These are phyloP conservation scores for Sylvilagus bachmani DNA, from an alignment of 2,113 vertebrate genomes.

Conservation along the genomic window DNA sequence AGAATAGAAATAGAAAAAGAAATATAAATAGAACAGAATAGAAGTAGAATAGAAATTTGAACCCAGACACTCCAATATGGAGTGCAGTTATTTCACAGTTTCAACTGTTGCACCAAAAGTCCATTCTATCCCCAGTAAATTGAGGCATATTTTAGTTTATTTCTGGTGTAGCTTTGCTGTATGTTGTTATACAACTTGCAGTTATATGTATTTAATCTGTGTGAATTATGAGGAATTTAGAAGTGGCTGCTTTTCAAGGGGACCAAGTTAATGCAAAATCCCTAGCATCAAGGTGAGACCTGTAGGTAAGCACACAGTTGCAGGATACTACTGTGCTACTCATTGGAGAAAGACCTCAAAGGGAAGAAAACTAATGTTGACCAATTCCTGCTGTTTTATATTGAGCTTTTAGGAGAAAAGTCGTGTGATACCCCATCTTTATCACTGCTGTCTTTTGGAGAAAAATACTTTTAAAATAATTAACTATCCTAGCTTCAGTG, in stretches of 20 bases:
- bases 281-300: neutral
- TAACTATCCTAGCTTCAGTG: neutral
- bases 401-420: neutral
- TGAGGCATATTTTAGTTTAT: neutral
- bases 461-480: neutral
- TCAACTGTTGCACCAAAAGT: too few species aligned
- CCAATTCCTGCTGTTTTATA: slow-evolving; percentile 47
- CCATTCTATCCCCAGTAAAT: too few species aligned
- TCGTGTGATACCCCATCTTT: neutral
- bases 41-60: too few species aligned
- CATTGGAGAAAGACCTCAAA: slow-evolving; percentile 21
- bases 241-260: neutral
- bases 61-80: too few species aligned
- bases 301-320: neutral
- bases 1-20: too few species aligned
- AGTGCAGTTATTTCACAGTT: too few species aligned
- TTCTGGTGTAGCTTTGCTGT: neutral
- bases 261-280: slow-evolving; percentile 34
- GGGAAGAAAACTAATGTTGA: slow-evolving; percentile 11
- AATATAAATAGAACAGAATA: too few species aligned
- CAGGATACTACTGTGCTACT: neutral
- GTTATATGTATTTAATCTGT: neutral
- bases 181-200: neutral
- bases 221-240: neutral
- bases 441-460: neutral